phyloP scores from a whole-genome alignment of 1,140 invertebrate species.

The Helicoverpa armigera region DNA sequence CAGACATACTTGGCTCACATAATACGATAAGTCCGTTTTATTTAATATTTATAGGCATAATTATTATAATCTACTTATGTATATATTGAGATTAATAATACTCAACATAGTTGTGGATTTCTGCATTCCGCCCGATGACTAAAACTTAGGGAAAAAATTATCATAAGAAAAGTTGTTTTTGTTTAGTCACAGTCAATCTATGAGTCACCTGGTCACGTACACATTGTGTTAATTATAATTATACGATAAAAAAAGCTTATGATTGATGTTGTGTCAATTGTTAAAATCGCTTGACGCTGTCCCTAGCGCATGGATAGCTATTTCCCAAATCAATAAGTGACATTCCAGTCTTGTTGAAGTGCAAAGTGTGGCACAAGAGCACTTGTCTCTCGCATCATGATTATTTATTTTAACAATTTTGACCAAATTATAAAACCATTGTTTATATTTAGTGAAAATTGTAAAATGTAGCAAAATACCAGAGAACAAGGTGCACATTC shows the following conservation, averaged over 20 bases:
- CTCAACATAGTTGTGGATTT: constrained; percentile 86
- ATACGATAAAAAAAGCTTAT: constrained; percentile 54
- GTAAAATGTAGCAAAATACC: constrained; percentile 42
- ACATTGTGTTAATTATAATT: constrained; percentile 59
- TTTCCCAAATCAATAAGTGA: constrained; percentile 82
- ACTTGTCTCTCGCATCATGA: constrained; percentile 52
- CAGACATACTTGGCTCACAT: constrained; percentile 76
- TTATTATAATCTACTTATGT: constrained; percentile 82
- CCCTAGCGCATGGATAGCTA: constrained; percentile 64
- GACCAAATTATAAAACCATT: constrained; percentile 45
- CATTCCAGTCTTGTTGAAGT: constrained; percentile 86
- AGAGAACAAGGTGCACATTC: constrained; percentile 72
- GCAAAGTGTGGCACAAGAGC: constrained; percentile 66
- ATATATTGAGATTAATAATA: constrained; percentile 84
- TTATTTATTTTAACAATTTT: constrained; percentile 30
- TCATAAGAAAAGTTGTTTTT: constrained; percentile 75
- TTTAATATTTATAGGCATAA: constrained; percentile 76
- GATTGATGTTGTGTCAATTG: constrained; percentile 63
- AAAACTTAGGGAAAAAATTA: constrained; percentile 80
- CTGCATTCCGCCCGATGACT: constrained; percentile 85
- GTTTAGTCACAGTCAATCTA: constrained; percentile 66
- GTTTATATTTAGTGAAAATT: constrained; percentile 33
- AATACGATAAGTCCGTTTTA: constrained; percentile 74
- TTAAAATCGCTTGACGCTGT: constrained; percentile 57
- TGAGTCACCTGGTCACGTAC: constrained; percentile 63